These are phyloP conservation scores for Simalia tracyae DNA, from an alignment of 2,797 vertebrate genomes.

Conservation along the genomic window DNA sequence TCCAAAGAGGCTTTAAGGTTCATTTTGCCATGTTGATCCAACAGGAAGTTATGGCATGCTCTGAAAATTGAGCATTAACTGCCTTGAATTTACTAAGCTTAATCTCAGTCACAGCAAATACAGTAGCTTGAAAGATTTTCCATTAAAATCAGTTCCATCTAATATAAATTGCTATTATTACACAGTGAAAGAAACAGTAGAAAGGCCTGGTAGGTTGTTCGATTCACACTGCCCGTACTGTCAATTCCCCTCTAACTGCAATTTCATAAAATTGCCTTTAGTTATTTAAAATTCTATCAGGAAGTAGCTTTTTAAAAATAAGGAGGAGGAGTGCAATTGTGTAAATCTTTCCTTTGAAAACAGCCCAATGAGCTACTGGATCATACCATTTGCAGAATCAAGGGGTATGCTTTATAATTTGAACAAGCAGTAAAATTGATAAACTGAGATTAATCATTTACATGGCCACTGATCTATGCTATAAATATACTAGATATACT, in stretches of 20 bases:
- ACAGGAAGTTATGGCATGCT: conserved; percentile 52
- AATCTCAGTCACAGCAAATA: conserved; percentile 51
- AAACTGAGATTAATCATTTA: conserved; percentile 19
- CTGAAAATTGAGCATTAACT: conserved; percentile 59
- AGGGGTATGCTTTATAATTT: conserved; percentile 17
- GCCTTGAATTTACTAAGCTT: conserved; percentile 56
- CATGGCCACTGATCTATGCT: conserved; percentile 17
- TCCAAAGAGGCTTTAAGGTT: conserved; percentile 56
- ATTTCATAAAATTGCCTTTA: conserved; percentile 63
- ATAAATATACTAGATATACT: background rate
- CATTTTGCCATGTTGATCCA: conserved; percentile 61
- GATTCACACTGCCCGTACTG: conserved; percentile 48
- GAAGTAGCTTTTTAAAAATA: conserved; percentile 47
- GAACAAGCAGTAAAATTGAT: conserved; percentile 27
- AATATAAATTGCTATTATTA: conserved; percentile 65
- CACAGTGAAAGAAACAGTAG: conserved; percentile 48
- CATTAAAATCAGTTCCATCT: conserved; percentile 67
- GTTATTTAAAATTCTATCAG: conserved; percentile 64
- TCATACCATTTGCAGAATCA: conserved; percentile 29
- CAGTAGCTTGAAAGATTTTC: conserved; percentile 60
- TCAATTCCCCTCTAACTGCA: conserved; percentile 54
- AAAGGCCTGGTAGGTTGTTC: conserved; percentile 54
- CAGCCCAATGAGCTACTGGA: conserved; percentile 20
- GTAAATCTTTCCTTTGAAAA: conserved; percentile 51
- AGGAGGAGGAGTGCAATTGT: conserved; percentile 33